A percentile compares a stretch with the other conserved stretches of the same genome.
These are phyloP conservation scores for Lithobius niger DNA, from an alignment of 1,140 invertebrate genomes.

Conservation along the genomic window DNA sequence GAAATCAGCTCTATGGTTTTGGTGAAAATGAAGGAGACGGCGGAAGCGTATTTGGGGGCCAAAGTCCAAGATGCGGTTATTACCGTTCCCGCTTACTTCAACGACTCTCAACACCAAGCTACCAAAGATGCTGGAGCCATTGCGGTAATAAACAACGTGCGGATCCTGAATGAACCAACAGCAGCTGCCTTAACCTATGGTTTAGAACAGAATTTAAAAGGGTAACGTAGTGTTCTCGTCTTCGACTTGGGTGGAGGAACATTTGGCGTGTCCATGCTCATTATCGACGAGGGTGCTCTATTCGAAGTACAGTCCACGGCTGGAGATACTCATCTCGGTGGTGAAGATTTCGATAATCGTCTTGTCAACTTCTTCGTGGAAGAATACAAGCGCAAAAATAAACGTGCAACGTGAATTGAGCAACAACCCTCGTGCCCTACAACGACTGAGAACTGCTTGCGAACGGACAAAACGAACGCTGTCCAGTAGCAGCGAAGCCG, in stretches of 20 bases:
- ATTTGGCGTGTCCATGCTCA: conserved; percentile 17
- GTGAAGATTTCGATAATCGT: conserved; percentile 31
- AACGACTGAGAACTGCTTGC: background rate
- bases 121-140: conserved; percentile 17
- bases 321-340: conserved; percentile 37
- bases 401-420: conserved; percentile 5
- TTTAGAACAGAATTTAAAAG: conserved; percentile 7
- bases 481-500: background rate
- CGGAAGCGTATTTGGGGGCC: conserved; percentile 28
- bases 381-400: conserved; percentile 37
- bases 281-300: background rate
- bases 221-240: conserved; percentile 1
- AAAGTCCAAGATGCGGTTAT: conserved; percentile 27
- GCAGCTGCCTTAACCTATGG: conserved; percentile 19
- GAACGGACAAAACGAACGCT: conserved; percentile 6
- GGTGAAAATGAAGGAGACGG: conserved; percentile 35
- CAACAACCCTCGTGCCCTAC: background rate
- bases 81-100: conserved; percentile 35
- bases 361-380: conserved; percentile 42
- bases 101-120: conserved; percentile 30
- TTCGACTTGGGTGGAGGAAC: conserved; percentile 22
- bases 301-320: conserved; percentile 45
- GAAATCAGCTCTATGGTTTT: conserved; percentile 44
- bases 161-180: conserved; percentile 18
- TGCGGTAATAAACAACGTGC: conserved; percentile 16